Evolutionary conservation across 2,888 invertebrate genomes (phyloP).

Genomic region (Phytoseiulus persimilis): DNA sequence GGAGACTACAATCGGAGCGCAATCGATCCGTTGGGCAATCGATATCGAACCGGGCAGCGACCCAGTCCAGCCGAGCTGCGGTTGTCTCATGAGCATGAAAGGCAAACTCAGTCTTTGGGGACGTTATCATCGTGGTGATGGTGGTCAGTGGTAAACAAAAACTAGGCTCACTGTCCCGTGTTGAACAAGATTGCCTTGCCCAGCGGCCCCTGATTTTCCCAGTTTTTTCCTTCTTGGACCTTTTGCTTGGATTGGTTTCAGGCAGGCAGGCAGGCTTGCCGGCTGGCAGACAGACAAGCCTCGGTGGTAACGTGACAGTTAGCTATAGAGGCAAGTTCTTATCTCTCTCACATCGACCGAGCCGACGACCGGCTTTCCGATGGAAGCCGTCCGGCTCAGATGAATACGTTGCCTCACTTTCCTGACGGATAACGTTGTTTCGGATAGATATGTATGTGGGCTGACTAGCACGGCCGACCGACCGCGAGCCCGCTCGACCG

Average conservation of each 20-base stretch:
- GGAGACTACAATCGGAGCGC: not conserved
- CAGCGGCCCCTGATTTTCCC: not conserved
- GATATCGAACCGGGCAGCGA: not conserved
- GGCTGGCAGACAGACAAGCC: not conserved
- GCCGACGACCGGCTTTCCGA: not conserved
- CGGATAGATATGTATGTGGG: not conserved
- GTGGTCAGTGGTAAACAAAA: constrained; percentile 5
- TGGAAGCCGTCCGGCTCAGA: not conserved
- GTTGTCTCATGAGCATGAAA: not conserved
- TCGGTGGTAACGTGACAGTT: not conserved
- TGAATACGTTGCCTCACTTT: not conserved
- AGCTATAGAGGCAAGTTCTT: not conserved
- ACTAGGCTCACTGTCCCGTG: not conserved
- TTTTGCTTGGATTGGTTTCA: not conserved
- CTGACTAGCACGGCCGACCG: not conserved
- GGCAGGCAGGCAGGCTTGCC: not conserved
- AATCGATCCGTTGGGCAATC: not conserved
- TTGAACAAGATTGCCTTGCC: not conserved
- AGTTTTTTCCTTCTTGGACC: not conserved
- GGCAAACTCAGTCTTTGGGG: not conserved
- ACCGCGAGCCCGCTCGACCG: not conserved
- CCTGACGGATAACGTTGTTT: not conserved
- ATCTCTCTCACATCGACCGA: not conserved
- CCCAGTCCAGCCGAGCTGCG: not conserved
- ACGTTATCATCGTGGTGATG: not conserved